Evolutionary conservation across 2,113 vertebrate genomes (phyloP).

Genomic region (Cairina moschata): DNA sequence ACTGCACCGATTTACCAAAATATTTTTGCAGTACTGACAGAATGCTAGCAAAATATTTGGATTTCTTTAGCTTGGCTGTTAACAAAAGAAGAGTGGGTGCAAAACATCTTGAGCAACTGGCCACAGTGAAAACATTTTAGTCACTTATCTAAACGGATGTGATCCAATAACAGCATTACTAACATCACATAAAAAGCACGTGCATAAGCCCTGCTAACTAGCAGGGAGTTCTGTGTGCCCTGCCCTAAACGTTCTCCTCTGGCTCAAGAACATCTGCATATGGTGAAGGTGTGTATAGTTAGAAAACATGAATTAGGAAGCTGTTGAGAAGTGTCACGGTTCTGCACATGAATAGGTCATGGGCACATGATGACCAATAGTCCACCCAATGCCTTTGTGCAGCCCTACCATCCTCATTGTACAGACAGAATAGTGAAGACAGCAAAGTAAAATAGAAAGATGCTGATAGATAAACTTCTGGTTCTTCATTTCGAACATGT

Average conservation of each 20-base stretch:
- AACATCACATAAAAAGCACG: fast-evolving
- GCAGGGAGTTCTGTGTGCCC: not conserved
- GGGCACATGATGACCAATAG: not conserved
- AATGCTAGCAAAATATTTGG: not conserved
- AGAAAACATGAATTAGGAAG: not conserved
- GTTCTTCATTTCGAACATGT: not conserved
- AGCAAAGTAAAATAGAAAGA: not conserved
- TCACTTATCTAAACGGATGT: not conserved
- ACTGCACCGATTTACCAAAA: not conserved
- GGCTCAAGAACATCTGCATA: not conserved
- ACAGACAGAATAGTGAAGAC: not conserved
- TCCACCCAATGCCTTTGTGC: not conserved
- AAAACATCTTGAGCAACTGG: not conserved
- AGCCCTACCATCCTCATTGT: not conserved
- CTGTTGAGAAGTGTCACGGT: not conserved
- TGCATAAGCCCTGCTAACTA: not conserved
- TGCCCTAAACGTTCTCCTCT: not conserved
- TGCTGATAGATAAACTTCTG: not conserved
- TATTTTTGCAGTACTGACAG: not conserved
- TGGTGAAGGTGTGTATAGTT: not conserved
- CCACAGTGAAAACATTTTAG: not conserved
- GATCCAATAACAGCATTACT: not conserved
- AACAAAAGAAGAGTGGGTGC: not conserved
- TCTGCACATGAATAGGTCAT: not conserved
- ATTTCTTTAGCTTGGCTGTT: not conserved